Percentiles rank a stretch among this genome's conserved stretches.
These are phyloP conservation scores for Monodelphis domestica DNA, from an alignment of 2,797 vertebrate species.

Conservation along the genomic window DNA sequence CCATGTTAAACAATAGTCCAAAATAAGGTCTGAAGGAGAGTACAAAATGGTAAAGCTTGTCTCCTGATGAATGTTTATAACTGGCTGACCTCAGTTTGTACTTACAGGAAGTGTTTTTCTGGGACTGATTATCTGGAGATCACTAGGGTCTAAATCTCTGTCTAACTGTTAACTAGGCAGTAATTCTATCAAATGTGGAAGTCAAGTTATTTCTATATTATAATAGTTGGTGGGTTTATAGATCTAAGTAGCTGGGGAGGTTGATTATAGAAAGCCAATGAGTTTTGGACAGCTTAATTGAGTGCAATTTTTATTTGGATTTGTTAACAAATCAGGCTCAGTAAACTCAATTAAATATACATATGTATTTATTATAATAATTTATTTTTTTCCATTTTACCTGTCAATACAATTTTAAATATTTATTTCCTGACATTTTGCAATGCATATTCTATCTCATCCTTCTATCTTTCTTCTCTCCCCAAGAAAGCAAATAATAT, in stretches of 20 bases:
- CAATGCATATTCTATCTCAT: too few relatives aligned
- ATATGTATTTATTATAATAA: too few relatives aligned
- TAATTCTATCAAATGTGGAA: slow-evolving; percentile 48
- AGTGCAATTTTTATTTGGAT: not conserved
- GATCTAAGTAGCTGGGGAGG: not conserved
- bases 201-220: slow-evolving; percentile 5
- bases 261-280: not conserved
- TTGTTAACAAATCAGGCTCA: not conserved
- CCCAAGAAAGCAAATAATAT: too few relatives aligned
- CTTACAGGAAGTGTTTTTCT: slow-evolving; percentile 58
- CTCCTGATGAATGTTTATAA: slow-evolving; percentile 56
- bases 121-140: slow-evolving; percentile 61
- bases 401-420: too few relatives aligned
- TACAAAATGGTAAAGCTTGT: slow-evolving; percentile 62
- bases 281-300: not conserved
- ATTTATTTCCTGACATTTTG: too few relatives aligned
- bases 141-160: slow-evolving; percentile 53
- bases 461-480: too few relatives aligned
- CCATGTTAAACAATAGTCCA: slow-evolving; percentile 39
- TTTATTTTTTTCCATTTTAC: too few relatives aligned
- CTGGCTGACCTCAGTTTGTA: slow-evolving; percentile 52
- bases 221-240: not conserved
- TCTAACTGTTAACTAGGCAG: slow-evolving; percentile 62
- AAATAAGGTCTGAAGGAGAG: slow-evolving; percentile 57
- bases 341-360: not conserved